Percentiles rank a stretch among this genome's conserved stretches.
phyloP scores from a whole-genome alignment of 2,888 invertebrate species.

The Heteropelma amictum region DNA sequence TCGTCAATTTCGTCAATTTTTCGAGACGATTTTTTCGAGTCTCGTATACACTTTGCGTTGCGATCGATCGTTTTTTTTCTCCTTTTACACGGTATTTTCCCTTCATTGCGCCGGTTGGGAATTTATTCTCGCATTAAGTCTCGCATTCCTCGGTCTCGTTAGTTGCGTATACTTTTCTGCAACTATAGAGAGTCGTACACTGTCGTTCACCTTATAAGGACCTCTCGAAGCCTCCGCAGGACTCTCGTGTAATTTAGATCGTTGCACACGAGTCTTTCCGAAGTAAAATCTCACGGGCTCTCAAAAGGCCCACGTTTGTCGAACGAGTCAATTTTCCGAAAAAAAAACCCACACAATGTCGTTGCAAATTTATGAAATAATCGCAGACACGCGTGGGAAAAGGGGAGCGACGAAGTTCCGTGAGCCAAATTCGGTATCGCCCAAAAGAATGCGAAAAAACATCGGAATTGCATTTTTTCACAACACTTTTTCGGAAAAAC shows the following conservation, averaged over 20 bases:
- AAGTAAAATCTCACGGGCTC: slow-evolving; percentile 41
- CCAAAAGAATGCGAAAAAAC: too few relatives aligned
- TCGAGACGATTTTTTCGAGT: not conserved
- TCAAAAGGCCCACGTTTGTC: slow-evolving; percentile 16
- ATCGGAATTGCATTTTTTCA: too few relatives aligned
- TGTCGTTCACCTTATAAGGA: slow-evolving; percentile 72
- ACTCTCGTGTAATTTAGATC: not conserved
- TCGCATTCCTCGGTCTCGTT: slow-evolving; percentile 65
- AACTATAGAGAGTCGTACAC: slow-evolving; percentile 69
- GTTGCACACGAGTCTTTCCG: slow-evolving; percentile 16
- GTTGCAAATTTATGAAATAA: too few relatives aligned
- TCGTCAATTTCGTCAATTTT: slow-evolving; percentile 18
- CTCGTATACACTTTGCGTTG: not conserved
- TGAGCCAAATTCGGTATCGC: too few relatives aligned
- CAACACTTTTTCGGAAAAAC: too few relatives aligned
- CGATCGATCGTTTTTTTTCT: not conserved
- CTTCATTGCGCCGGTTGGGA: not conserved
- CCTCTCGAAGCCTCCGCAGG: slow-evolving; percentile 13
- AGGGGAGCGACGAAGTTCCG: too few relatives aligned
- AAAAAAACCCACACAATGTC: not conserved
- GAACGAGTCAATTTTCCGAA: not conserved
- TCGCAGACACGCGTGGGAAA: too few relatives aligned
- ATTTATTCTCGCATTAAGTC: not conserved
- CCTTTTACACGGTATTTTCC: not conserved
- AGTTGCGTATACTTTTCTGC: slow-evolving; percentile 61